phyloP scores from a whole-genome alignment of 2,113 vertebrate species.

The Redunca redunca region DNA sequence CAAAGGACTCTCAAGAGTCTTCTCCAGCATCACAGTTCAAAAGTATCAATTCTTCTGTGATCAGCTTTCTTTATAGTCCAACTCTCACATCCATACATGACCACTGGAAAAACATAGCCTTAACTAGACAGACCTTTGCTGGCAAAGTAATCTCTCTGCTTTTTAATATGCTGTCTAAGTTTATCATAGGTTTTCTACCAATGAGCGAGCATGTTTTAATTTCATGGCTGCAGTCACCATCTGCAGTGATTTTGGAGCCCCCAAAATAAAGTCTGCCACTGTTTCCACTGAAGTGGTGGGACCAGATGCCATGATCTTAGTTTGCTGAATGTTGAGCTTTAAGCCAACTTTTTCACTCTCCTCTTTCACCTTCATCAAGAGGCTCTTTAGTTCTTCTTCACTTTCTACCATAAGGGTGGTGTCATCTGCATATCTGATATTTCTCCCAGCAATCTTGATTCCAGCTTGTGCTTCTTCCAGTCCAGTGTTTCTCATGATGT shows the following conservation, averaged over 20 bases:
- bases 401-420: not conserved
- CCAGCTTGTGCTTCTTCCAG: not conserved
- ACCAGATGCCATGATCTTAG: not conserved
- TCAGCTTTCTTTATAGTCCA: not conserved
- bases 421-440: not conserved
- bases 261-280: not conserved
- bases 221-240: not conserved
- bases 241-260: not conserved
- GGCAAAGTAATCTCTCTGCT: not conserved
- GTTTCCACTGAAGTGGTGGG: not conserved
- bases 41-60: not conserved
- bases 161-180: not conserved
- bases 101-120: not conserved
- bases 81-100: not conserved
- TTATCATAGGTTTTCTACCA: not conserved
- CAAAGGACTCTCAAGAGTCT: not conserved
- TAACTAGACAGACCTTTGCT: not conserved
- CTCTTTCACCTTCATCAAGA: not conserved
- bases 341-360: not conserved
- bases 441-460: not conserved
- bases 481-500: not conserved
- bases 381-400: not conserved
- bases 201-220: not conserved
- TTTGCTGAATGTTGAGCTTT: not conserved
- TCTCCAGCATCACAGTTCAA: not conserved